These are phyloP conservation scores for Zaprionus obscuricornis DNA, from an alignment of 2,888 invertebrate genomes.

Conservation along the genomic window DNA sequence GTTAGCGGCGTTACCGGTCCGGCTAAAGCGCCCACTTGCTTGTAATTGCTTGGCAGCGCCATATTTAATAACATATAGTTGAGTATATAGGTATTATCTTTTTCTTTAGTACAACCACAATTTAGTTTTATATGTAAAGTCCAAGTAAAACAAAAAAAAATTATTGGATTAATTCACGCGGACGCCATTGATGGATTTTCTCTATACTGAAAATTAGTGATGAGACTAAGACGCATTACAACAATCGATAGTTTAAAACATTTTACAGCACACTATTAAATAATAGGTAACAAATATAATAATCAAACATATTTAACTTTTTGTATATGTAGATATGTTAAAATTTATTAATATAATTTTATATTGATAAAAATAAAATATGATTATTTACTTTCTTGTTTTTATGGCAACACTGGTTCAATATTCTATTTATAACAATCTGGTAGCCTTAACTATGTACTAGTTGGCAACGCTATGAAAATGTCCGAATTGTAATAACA, in stretches of 20 bases:
- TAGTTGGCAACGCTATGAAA: conserved; percentile 26
- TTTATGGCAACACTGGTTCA: too few relatives aligned
- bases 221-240: conserved; percentile 47
- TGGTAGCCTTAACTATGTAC: conserved; percentile 13
- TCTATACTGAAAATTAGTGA: conserved; percentile 55
- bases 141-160: conserved; percentile 41
- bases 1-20: conserved; percentile 71
- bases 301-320: background rate
- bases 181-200: conserved; percentile 69
- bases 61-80: conserved; percentile 83
- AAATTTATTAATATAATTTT: too few relatives aligned
- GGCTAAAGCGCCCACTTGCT: conserved; percentile 89
- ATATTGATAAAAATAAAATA: too few relatives aligned
- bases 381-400: too few relatives aligned
- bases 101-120: conserved; percentile 12
- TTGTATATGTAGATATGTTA: background rate
- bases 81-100: conserved; percentile 12
- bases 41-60: conserved; percentile 93
- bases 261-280: conserved; percentile 21
- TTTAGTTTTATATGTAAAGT: conserved; percentile 24
- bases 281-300: background rate
- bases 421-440: background rate
- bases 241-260: conserved; percentile 23
- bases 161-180: conserved; percentile 51
- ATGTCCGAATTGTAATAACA: conserved; percentile 3